Evolutionary conservation across 2,797 vertebrate species (phyloP).

Genomic region (Glossophaga mutica): DNA sequence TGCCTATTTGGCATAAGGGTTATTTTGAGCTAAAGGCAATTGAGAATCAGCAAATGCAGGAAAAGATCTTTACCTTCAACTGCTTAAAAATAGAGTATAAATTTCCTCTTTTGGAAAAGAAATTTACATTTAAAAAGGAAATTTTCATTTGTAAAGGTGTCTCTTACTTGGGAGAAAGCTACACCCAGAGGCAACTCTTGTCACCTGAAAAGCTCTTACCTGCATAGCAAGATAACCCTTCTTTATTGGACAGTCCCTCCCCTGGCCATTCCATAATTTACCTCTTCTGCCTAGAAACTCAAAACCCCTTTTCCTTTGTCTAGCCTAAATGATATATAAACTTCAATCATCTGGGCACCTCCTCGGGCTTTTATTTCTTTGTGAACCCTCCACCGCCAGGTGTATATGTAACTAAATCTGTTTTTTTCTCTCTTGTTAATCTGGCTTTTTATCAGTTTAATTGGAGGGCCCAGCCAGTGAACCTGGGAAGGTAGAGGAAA

Average conservation of each 20-base stretch:
- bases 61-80: not conserved
- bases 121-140: slow-evolving; percentile 6
- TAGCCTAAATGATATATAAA: not conserved
- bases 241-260: not conserved
- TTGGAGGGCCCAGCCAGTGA: not conserved
- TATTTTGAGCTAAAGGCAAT: not conserved
- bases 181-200: not conserved
- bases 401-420: not conserved
- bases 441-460: not conserved
- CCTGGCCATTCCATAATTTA: not conserved
- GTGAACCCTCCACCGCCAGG: not conserved
- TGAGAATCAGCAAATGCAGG: not conserved
- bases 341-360: not conserved
- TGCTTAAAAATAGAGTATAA: not conserved
- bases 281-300: not conserved
- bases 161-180: not conserved
- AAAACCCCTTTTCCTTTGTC: not conserved
- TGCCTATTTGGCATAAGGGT: not conserved
- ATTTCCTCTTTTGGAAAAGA: not conserved
- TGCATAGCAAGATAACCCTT: not conserved
- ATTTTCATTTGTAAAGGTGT: not conserved
- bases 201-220: not conserved
- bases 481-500: not conserved
- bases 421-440: not conserved
- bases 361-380: not conserved